Evolutionary conservation across 1,140 invertebrate species (phyloP), one percentile per base, ranked within the genome.

Genomic region (Bombus pascuorum): DNA sequence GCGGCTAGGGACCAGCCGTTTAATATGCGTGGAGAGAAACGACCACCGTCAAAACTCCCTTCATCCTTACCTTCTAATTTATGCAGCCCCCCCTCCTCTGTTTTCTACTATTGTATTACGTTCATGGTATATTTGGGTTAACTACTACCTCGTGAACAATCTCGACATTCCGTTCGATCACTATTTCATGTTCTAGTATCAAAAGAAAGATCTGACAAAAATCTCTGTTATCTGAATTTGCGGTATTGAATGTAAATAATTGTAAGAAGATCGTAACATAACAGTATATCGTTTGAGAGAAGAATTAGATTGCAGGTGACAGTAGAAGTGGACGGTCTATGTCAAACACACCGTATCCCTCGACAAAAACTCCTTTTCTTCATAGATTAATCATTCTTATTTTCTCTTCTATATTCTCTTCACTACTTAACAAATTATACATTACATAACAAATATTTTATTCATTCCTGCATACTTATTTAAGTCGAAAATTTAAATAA

Each of bases 21-120:
- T 92, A 93, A 93, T 92, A 92, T 92, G 89, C 92, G 85, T 75
- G 86, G 88, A 72, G 84, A 84, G 85, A 91, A 88, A 87, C 83
- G 84, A 42, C 66, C 59, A 66, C 37, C 74, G 39, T 57, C 82
- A 66, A 74, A 88, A 81, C 82, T 83, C 82, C 86, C 87, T 77
- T 77, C 62, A 42, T 71, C 81, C 77, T 79, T 81, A 57, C 83
- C 87, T 77, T 89, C 87, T 93, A 93, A 93, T 93, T 92, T 93
- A 93, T 93, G 91, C 89, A 75, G 62, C 59, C 15, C 32, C 32
- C 32, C 6, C 78, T 34, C 77, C 42, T 25, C 47, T 83, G 74
- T 85, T 76, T 87, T 78, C 74, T 84, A 59, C 86, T 79, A 79
- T 79, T 82, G 68, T 66, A 62, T 78, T 39, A 39, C 37, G 37